Evolutionary conservation across 2,797 vertebrate genomes (phyloP).

Genomic region (Babyrousa celebensis): DNA sequence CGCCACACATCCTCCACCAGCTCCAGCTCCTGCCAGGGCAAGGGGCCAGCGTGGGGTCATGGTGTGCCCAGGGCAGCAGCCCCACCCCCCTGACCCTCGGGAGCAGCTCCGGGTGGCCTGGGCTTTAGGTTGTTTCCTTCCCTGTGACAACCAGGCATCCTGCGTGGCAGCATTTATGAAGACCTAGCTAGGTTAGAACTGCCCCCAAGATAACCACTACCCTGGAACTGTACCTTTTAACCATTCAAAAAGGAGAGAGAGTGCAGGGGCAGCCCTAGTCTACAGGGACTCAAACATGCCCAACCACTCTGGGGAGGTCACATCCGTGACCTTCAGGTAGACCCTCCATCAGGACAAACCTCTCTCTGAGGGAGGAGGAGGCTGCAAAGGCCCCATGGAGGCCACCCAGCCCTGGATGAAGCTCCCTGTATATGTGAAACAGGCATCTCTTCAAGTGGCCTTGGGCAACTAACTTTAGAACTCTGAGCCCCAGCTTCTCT

Average conservation of each 20-base stretch:
- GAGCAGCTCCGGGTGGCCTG: not conserved
- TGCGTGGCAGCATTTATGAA: too few species aligned
- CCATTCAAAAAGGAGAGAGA: not conserved
- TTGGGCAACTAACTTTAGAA: not conserved
- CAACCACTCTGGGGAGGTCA: not conserved
- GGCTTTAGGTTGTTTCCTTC: not conserved
- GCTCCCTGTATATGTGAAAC: not conserved
- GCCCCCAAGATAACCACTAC: not conserved
- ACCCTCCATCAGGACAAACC: not conserved
- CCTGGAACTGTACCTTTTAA: accelerated
- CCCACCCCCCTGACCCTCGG: not conserved
- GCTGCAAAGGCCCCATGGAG: not conserved
- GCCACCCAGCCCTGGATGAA: not conserved
- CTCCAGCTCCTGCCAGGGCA: slow-evolving; percentile 94
- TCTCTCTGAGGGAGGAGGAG: not conserved
- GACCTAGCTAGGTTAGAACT: not conserved
- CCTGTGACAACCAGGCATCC: not conserved
- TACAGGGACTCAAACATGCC: accelerated
- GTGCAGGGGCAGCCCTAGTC: not conserved
- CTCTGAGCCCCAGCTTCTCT: not conserved
- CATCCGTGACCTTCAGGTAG: not conserved
- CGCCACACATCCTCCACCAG: slow-evolving; percentile 97
- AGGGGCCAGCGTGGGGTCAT: accelerated
- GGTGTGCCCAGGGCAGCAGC: not conserved
- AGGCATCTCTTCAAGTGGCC: not conserved